A percentile compares a stretch with the other conserved stretches of the same genome.
Conservation (phyloP, 2,888 invertebrate genomes). For the Biston stratarius region DNA sequence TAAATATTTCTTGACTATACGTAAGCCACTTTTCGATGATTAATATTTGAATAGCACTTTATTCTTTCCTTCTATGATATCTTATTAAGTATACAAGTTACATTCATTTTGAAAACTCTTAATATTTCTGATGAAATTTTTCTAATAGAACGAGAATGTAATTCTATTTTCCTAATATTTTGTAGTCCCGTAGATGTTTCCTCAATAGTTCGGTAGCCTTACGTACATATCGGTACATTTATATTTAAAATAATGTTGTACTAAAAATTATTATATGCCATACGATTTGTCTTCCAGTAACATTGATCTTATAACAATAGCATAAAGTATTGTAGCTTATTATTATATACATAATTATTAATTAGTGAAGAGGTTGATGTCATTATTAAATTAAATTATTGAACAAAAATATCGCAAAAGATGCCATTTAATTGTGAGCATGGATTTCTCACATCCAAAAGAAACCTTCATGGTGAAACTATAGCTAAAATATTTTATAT, state of each 20-base stretch:
- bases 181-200: slow-evolving; percentile 74
- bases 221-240: slow-evolving; percentile 81
- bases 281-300: slow-evolving; percentile 87
- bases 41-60: slow-evolving; percentile 41
- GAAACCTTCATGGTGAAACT: neutral
- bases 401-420: slow-evolving; percentile 5
- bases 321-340: slow-evolving; percentile 84
- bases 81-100: slow-evolving; percentile 32
- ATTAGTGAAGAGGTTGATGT: slow-evolving; percentile 70
- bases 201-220: slow-evolving; percentile 80
- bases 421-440: slow-evolving; percentile 1
- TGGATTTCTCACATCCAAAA: neutral
- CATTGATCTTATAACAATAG: slow-evolving; percentile 85
- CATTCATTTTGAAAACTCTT: slow-evolving; percentile 49
- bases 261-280: slow-evolving; percentile 83
- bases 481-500: neutral
- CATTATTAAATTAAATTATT: slow-evolving; percentile 44
- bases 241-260: slow-evolving; percentile 75
- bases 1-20: slow-evolving; percentile 68
- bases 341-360: slow-evolving; percentile 78
- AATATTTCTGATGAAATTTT: slow-evolving; percentile 73
- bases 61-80: slow-evolving; percentile 36
- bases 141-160: slow-evolving; percentile 72
- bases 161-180: slow-evolving; percentile 84
- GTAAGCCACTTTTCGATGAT: slow-evolving; percentile 70